Conservation (phyloP, 37 sponge, comb jelly and placozoan genomes). For the Chondrilla cf. caribensis region DNA sequence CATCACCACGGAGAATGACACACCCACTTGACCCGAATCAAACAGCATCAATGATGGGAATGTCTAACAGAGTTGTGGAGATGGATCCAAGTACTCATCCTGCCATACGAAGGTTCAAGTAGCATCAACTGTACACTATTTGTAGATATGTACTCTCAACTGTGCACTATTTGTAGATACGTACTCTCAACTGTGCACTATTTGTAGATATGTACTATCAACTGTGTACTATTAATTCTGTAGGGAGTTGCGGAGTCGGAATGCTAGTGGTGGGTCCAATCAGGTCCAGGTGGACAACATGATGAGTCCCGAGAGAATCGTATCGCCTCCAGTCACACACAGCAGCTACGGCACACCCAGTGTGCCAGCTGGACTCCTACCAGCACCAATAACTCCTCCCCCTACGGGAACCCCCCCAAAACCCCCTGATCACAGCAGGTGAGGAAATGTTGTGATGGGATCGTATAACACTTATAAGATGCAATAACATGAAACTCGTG, state of each 20-base stretch:
- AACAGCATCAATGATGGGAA: too few relatives aligned
- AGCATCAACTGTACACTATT: too few relatives aligned
- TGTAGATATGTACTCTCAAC: too few relatives aligned
- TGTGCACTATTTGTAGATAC: too few relatives aligned
- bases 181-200: too few relatives aligned
- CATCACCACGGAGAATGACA: too few relatives aligned
- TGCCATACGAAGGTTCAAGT: not conserved
- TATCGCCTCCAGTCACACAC: not conserved
- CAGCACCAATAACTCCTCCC: not conserved
- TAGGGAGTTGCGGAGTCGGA: not conserved
- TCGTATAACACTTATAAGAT: too few relatives aligned
- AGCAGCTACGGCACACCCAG: constrained; percentile 1
- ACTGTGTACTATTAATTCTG: too few relatives aligned
- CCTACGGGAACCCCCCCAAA: not conserved
- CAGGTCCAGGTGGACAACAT: not conserved
- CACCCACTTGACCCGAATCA: too few relatives aligned
- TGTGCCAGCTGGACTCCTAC: not conserved
- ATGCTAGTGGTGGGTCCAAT: not conserved
- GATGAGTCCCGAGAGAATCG: constrained; percentile 6
- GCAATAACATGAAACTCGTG: too few relatives aligned
- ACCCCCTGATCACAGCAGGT: not conserved
- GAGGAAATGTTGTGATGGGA: too few relatives aligned
- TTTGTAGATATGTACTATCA: too few relatives aligned
- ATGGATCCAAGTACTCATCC: not conserved
- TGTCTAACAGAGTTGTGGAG: not conserved